Evolutionary conservation across 2,888 invertebrate species (phyloP), one percentile per base, ranked within the genome.

Genomic region (Cephus pygmeus): DNA sequence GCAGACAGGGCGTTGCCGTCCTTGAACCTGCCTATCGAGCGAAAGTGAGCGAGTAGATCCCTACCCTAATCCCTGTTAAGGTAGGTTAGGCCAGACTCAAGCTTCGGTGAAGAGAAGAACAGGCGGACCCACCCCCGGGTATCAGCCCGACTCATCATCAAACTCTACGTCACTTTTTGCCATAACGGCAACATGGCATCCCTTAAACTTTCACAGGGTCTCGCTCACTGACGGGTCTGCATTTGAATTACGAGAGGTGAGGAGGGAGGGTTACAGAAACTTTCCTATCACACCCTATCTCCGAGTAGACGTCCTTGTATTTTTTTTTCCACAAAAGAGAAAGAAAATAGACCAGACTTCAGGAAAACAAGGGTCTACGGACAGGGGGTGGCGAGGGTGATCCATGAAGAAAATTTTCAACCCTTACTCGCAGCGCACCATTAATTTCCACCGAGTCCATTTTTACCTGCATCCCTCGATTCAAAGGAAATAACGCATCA

Each of bases 1-100:
- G 85, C 88, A 91, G 91, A 91, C 91, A 90, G 90, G 91, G 91
- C 90, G 91, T 90, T 90, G 91, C 88, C 88, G 90, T 83, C 89
- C 90, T 90, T 90, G 90, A 89, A 88, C 89, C 87, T 86, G 85
- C 82, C 85, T 84, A 85, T 84, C 84, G 82, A 85, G 77, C 87
- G 79, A 85, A 85, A 85, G 83, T 85, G 82, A 84, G 83, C 74
- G 34, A 35, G 31, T 40, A 34, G 36, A 75, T 78, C 79, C 79
- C 79, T 68, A 76, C 75, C 69, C 40, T 76, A 73, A 77, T 76
- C 78, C 69, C 78, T 77, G 81, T 83, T 81, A 82, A 81, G 83
- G 81, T 82, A 85, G 85, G 84, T 83, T 85, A 82, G 79, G 79
- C 75, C 76, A 75, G 30, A 73, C 75, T 73, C 73, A 34, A 68